A percentile compares a stretch with the other conserved stretches of the same genome.
phyloP scores from a whole-genome alignment of 1,140 invertebrate genomes.

The Paracyclopina nana region DNA sequence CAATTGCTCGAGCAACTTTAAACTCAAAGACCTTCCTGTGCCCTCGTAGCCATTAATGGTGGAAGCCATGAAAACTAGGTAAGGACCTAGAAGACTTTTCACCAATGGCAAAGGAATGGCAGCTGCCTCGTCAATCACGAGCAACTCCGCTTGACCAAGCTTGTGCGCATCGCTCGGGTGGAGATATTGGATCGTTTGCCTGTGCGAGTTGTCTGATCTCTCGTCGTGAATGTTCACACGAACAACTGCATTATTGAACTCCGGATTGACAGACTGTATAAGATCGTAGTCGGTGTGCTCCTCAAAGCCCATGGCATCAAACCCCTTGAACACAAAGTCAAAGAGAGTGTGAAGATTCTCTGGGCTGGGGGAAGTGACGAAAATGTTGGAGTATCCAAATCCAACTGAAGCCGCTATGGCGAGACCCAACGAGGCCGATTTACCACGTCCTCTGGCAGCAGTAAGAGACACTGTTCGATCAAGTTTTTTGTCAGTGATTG shows the following conservation, averaged over 20 bases:
- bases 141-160: slow-evolving; percentile 73
- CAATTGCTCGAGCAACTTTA: slow-evolving; percentile 84
- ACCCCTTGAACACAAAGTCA: slow-evolving; percentile 90
- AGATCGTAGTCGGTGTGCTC: slow-evolving; percentile 92
- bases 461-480: slow-evolving; percentile 82
- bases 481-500: slow-evolving; percentile 75
- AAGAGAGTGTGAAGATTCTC: slow-evolving; percentile 97
- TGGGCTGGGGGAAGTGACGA: slow-evolving; percentile 90
- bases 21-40: slow-evolving; percentile 79
- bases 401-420: slow-evolving; percentile 64
- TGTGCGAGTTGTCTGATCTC: slow-evolving; percentile 63
- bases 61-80: slow-evolving; percentile 85
- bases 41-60: slow-evolving; percentile 96
- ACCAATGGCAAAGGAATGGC: slow-evolving; percentile 91
- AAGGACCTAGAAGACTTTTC: slow-evolving; percentile 70
- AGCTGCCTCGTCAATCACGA: slow-evolving; percentile 96
- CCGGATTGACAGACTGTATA: slow-evolving; percentile 83
- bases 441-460: slow-evolving; percentile 86
- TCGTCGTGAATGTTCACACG: slow-evolving; percentile 61
- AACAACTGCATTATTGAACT: slow-evolving; percentile 90
- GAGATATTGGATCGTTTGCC: slow-evolving; percentile 75
- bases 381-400: slow-evolving; percentile 90
- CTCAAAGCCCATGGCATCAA: slow-evolving; percentile 83
- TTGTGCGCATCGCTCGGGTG: slow-evolving; percentile 47
- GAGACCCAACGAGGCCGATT: slow-evolving; percentile 91